Conservation (phyloP, 2,888 invertebrate genomes). For the Eupithecia subfuscata region DNA sequence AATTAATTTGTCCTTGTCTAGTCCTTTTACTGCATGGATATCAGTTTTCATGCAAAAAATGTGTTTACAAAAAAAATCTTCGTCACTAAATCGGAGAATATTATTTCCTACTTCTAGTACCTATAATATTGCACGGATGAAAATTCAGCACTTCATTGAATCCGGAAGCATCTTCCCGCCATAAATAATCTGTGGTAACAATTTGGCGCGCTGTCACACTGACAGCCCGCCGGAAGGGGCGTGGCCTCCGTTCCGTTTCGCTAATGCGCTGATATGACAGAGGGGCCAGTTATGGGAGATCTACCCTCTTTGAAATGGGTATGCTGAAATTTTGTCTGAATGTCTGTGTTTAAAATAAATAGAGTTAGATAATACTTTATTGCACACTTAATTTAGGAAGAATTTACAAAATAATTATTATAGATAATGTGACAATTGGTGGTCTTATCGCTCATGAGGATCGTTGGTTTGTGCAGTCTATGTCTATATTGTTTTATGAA, state of each 20-base stretch:
- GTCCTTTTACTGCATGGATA: too few relatives aligned
- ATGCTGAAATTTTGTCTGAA: not conserved
- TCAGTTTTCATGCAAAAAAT: too few relatives aligned
- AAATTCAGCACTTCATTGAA: not conserved
- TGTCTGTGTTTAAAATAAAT: not conserved
- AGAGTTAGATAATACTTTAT: not conserved
- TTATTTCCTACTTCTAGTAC: too few relatives aligned
- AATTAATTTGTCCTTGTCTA: too few relatives aligned
- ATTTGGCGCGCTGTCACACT: slow-evolving; percentile 68
- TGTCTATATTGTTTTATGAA: too few relatives aligned
- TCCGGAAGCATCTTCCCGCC: slow-evolving; percentile 31
- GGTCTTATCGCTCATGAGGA: too few relatives aligned
- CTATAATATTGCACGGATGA: not conserved
- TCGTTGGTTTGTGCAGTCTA: too few relatives aligned
- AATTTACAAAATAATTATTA: too few relatives aligned
- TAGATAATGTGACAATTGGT: too few relatives aligned
- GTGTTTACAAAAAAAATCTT: too few relatives aligned
- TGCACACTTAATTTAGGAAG: too few relatives aligned
- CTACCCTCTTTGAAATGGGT: slow-evolving; percentile 45
- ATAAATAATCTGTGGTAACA: slow-evolving; percentile 54
- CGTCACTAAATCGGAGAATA: too few relatives aligned
- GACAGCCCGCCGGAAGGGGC: slow-evolving; percentile 73
- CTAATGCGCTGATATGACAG: slow-evolving; percentile 53
- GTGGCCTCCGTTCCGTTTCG: slow-evolving; percentile 77
- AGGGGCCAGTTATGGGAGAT: slow-evolving; percentile 44